Evolutionary conservation across 2,113 vertebrate genomes (phyloP).

Genomic region (Dromaius novaehollandiae): DNA sequence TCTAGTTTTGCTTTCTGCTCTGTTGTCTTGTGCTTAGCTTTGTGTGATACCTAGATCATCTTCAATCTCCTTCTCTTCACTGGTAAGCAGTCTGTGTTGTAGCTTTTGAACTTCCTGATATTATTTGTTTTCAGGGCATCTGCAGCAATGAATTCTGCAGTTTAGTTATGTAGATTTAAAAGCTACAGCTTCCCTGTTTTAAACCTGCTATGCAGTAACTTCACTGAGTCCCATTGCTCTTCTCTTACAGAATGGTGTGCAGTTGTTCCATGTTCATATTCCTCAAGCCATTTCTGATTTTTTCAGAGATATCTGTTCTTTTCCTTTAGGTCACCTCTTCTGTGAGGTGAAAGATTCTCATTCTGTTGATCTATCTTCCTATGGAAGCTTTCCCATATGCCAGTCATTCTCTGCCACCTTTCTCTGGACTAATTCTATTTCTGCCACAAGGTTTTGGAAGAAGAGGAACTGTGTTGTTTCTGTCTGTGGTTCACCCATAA

Average conservation of each 20-base stretch:
- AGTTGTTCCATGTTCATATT: rapidly evolving
- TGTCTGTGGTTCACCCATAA: background rate
- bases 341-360: background rate
- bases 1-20: background rate
- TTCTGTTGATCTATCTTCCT: background rate
- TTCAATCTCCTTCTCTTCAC: background rate
- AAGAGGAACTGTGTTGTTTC: background rate
- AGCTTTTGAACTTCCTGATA: background rate
- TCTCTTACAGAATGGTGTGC: background rate
- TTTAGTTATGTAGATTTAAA: background rate
- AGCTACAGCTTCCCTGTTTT: background rate
- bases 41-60: background rate
- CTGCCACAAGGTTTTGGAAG: background rate
- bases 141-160: background rate
- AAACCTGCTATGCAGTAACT: background rate
- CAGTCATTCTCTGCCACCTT: background rate
- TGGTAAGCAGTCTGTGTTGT: background rate
- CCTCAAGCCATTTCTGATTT: background rate
- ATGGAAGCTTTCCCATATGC: background rate
- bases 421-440: background rate
- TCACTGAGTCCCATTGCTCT: background rate
- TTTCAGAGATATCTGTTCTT: background rate
- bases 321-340: background rate
- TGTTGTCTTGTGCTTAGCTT: background rate
- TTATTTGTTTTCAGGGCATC: background rate